Conservation (phyloP, 1,140 invertebrate species). For the Pseudomyrmex flavicornis region DNA sequence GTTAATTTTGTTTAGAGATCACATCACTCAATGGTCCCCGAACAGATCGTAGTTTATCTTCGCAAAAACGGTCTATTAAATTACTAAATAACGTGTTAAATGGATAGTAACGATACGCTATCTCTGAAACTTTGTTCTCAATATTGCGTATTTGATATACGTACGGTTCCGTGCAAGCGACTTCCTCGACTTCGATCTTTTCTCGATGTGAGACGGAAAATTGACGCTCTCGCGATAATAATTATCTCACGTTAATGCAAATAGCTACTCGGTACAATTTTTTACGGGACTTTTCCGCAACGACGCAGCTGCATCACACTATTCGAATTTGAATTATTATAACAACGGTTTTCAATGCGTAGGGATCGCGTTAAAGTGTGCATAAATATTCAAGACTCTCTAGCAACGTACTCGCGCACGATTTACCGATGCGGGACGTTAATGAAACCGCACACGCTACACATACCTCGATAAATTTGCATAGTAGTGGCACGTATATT, state of each 20-base stretch:
- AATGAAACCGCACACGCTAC: constrained; percentile 39
- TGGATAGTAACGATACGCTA: not conserved
- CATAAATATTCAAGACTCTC: constrained; percentile 45
- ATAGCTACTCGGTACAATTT: constrained; percentile 37
- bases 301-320: constrained; percentile 23
- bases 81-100: constrained; percentile 25
- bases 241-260: constrained; percentile 21
- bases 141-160: constrained; percentile 5
- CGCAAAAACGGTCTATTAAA: not conserved
- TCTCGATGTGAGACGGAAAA: not conserved
- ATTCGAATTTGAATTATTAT: constrained; percentile 50
- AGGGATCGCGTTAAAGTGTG: constrained; percentile 7
- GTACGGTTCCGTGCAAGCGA: constrained; percentile 19
- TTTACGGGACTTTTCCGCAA: not conserved
- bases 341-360: constrained; percentile 30
- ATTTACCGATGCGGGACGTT: constrained; percentile 42
- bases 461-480: constrained; percentile 60
- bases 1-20: too few relatives aligned
- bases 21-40: too few relatives aligned
- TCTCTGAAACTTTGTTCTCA: constrained; percentile 26
- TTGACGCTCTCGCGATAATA: constrained; percentile 26
- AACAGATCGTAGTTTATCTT: too few relatives aligned
- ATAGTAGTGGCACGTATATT: constrained; percentile 52
- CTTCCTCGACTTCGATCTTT: constrained; percentile 16
- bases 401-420: constrained; percentile 2